A percentile compares a stretch with the other conserved stretches of the same genome.
Conservation (phyloP, 1,140 invertebrate species). For the Eueides isabella region DNA sequence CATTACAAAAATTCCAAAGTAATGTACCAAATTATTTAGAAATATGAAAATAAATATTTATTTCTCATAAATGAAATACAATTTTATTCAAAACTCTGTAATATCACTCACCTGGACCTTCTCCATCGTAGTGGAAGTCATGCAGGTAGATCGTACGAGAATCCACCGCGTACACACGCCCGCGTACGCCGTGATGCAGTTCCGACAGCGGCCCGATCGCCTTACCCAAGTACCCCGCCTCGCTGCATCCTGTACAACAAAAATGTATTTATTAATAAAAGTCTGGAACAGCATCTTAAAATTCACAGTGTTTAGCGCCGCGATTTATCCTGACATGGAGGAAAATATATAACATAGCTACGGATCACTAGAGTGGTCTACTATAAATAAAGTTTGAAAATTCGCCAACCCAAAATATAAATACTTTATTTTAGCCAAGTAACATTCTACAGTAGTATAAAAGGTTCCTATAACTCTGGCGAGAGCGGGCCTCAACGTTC, state of each 20-base stretch:
- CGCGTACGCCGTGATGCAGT: slow-evolving; percentile 91
- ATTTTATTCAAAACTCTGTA: not conserved
- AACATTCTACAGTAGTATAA: too few species aligned
- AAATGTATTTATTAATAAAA: not conserved
- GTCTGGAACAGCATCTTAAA: not conserved
- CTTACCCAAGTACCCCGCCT: slow-evolving; percentile 87
- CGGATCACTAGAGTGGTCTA: too few species aligned
- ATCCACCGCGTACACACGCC: slow-evolving; percentile 94
- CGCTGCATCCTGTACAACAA: slow-evolving; percentile 41
- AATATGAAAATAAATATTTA: too few species aligned
- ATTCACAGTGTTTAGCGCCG: too few species aligned
- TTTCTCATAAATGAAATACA: too few species aligned
- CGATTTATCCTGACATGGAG: too few species aligned
- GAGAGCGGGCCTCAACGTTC: not conserved
- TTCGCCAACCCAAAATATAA: too few species aligned
- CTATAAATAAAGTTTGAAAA: too few species aligned
- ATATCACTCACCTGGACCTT: slow-evolving; percentile 87
- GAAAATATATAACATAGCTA: too few species aligned
- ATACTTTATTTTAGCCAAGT: too few species aligned
- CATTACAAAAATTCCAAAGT: too few species aligned
- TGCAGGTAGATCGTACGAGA: slow-evolving; percentile 92
- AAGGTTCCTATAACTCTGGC: not conserved
- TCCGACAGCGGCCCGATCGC: slow-evolving; percentile 89
- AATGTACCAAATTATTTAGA: too few species aligned
- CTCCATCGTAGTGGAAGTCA: slow-evolving; percentile 94